phyloP scores from a whole-genome alignment of 2,797 vertebrate genomes.

The Takifugu ocellatus region DNA sequence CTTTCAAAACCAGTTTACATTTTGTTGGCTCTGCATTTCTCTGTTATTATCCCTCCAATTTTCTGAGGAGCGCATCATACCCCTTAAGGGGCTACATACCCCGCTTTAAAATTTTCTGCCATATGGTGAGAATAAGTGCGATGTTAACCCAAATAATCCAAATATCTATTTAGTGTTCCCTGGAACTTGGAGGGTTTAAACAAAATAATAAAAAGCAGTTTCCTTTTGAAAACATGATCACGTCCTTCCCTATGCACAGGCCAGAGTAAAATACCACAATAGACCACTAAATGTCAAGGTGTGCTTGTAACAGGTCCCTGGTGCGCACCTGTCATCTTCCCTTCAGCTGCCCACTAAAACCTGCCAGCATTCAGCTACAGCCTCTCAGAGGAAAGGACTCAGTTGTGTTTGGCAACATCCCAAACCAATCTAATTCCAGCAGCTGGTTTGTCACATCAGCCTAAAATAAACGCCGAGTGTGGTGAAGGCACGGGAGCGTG shows the following conservation, averaged over 20 bases:
- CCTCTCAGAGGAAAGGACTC: slow-evolving; percentile 39
- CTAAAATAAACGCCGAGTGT: slow-evolving; percentile 31
- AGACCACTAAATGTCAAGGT: slow-evolving; percentile 51
- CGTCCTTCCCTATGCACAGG: slow-evolving; percentile 7
- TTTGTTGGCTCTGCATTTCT: no score
- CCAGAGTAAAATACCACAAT: slow-evolving; percentile 31
- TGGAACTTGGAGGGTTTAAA: no score
- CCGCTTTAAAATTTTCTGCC: no score
- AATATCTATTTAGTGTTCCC: no score
- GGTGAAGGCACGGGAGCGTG: slow-evolving; percentile 11
- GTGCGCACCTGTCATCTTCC: slow-evolving; percentile 57
- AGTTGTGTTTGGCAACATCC: slow-evolving; percentile 49
- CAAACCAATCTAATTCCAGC: slow-evolving; percentile 45
- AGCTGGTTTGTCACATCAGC: slow-evolving; percentile 28
- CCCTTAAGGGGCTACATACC: no score
- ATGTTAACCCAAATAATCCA: no score
- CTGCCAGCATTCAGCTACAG: slow-evolving; percentile 43
- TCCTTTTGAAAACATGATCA: slow-evolving; percentile 4
- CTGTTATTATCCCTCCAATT: no score
- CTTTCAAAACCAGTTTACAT: no score
- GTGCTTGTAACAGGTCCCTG: slow-evolving; percentile 54
- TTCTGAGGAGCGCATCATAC: no score
- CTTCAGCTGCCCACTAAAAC: slow-evolving; percentile 48
- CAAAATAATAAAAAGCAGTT: no score
- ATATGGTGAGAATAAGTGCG: no score